phyloP scores from a whole-genome alignment of 2,888 invertebrate species.

The Acronicta aceris region DNA sequence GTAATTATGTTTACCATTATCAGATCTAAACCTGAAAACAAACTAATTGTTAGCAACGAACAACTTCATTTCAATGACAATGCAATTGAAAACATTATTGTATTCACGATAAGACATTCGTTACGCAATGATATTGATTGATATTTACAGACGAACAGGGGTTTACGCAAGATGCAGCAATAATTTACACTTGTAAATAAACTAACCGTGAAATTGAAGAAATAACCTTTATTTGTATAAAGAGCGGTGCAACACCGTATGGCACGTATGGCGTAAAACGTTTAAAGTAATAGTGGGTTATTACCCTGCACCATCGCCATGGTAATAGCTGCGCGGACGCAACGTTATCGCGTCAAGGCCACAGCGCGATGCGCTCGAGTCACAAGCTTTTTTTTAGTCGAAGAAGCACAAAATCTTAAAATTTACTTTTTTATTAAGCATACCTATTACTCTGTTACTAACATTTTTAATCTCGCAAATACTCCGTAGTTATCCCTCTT shows the following conservation, averaged over 20 bases:
- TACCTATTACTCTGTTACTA: too few species aligned
- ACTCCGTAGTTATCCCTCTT: conserved; percentile 1
- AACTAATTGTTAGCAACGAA: conserved; percentile 19
- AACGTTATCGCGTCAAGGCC: conserved; percentile 68
- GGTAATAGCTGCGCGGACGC: conserved; percentile 53
- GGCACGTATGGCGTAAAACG: conserved; percentile 52
- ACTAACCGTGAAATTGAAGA: conserved; percentile 57
- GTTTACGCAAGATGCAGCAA: conserved; percentile 43
- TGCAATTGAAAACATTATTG: conserved; percentile 28
- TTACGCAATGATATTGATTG: conserved; percentile 41
- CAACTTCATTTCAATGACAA: conserved; percentile 37
- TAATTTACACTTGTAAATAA: conserved; percentile 48
- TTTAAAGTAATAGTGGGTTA: conserved; percentile 62
- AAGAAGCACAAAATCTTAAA: neutral
- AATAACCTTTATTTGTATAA: conserved; percentile 58
- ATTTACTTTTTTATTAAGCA: neutral
- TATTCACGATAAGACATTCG: conserved; percentile 39
- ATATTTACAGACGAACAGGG: conserved; percentile 35
- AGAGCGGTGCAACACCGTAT: conserved; percentile 52
- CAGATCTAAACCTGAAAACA: conserved; percentile 3
- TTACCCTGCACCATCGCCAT: conserved; percentile 49
- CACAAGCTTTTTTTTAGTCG: conserved; percentile 13
- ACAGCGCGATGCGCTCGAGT: conserved; percentile 59
- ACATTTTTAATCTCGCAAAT: too few species aligned
- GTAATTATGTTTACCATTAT: too few species aligned